These are phyloP conservation scores for Pampus argenteus DNA, from an alignment of 2,797 vertebrate genomes.

Conservation along the genomic window DNA sequence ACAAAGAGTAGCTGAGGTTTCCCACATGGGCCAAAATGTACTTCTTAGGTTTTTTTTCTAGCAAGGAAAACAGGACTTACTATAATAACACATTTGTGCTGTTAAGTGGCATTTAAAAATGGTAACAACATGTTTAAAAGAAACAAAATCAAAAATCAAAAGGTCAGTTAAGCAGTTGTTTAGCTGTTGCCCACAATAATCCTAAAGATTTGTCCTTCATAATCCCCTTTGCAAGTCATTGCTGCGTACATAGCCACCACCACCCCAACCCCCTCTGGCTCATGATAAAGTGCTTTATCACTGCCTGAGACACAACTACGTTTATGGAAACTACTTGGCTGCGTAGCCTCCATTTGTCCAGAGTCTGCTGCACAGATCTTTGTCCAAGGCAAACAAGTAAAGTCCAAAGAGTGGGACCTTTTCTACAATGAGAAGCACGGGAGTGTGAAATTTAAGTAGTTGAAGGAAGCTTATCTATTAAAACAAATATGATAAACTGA, in stretches of 20 bases:
- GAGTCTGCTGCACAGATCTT: constrained; percentile 46
- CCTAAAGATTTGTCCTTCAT: constrained; percentile 41
- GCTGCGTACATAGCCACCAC: constrained; percentile 58
- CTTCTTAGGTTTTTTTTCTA: background rate
- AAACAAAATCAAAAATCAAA: too few species aligned
- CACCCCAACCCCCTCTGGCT: constrained; percentile 39
- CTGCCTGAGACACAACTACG: constrained; percentile 41
- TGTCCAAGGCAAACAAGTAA: constrained; percentile 56
- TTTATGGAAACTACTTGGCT: constrained; percentile 54
- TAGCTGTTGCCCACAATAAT: constrained; percentile 9
- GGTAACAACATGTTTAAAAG: background rate
- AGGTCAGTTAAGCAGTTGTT: background rate
- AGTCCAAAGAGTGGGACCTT: constrained; percentile 19
- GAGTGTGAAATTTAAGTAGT: constrained; percentile 41
- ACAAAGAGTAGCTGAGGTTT: constrained; percentile 22
- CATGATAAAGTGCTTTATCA: constrained; percentile 64
- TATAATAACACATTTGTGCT: background rate
- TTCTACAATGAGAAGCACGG: constrained; percentile 4
- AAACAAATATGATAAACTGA: constrained; percentile 66
- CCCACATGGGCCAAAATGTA: constrained; percentile 23
- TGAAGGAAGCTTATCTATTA: constrained; percentile 46
- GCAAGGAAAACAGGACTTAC: background rate
- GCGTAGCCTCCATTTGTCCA: constrained; percentile 44
- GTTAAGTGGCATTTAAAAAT: background rate
- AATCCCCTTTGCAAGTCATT: constrained; percentile 41